A percentile compares a stretch with the other conserved stretches of the same genome.
Evolutionary conservation across 2,888 invertebrate genomes (phyloP).

Genomic region (Eugnorisma glareosa): DNA sequence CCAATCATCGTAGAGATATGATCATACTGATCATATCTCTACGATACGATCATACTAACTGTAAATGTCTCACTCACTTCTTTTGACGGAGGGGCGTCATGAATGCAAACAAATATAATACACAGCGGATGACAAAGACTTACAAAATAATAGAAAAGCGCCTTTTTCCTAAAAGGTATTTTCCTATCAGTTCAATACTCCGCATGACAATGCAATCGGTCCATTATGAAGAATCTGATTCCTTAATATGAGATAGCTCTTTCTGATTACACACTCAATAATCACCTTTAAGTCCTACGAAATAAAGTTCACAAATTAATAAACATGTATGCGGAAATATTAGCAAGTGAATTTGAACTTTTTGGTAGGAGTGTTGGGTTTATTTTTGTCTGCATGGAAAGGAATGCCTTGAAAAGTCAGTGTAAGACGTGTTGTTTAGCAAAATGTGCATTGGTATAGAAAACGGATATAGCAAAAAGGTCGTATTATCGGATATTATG

Average conservation of each 20-base stretch:
- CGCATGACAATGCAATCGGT: conserved; percentile 80
- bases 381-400: conserved; percentile 50
- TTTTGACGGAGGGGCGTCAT: conserved; percentile 50
- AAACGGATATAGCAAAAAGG: conserved; percentile 81
- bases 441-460: conserved; percentile 88
- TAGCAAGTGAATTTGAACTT: conserved; percentile 39
- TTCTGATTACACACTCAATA: conserved; percentile 65
- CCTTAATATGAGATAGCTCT: conserved; percentile 82
- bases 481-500: conserved; percentile 82
- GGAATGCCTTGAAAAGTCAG: conserved; percentile 75
- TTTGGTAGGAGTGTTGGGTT: conserved; percentile 15
- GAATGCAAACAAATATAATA: conserved; percentile 55
- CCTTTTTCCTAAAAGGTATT: conserved; percentile 80
- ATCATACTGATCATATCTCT: no score
- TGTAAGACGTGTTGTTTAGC: conserved; percentile 78
- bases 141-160: conserved; percentile 66
- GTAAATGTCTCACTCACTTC: conserved; percentile 40
- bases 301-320: conserved; percentile 55
- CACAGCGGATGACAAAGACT: conserved; percentile 59
- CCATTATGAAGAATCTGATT: conserved; percentile 85
- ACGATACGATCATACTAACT: conserved; percentile 1
- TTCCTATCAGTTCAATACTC: conserved; percentile 67
- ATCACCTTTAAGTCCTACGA: conserved; percentile 57
- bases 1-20: conserved; percentile 27
- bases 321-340: conserved; percentile 5